A percentile compares a stretch with the other conserved stretches of the same genome.
Conservation (phyloP, 2,797 vertebrate species). For the Pangasius djambal region DNA sequence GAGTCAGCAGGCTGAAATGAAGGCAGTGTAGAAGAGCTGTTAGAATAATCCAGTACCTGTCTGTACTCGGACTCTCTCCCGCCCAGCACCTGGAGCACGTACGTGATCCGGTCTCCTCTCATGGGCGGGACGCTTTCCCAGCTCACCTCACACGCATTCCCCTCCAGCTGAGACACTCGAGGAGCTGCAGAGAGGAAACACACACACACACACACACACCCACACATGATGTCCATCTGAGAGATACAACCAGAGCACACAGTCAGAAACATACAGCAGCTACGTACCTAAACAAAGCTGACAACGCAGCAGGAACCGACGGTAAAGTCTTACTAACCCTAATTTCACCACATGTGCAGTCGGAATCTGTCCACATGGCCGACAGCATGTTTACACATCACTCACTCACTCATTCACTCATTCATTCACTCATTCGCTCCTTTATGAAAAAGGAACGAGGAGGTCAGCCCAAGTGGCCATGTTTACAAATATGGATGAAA, state of each 20-base stretch:
- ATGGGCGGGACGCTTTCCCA: constrained; percentile 93
- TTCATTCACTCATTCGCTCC: neutral
- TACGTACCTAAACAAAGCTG: neutral
- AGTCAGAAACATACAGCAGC: neutral
- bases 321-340: neutral
- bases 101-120: constrained; percentile 93
- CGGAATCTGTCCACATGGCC: neutral
- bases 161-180: constrained; percentile 90
- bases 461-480: too few species aligned
- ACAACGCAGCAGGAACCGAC: neutral
- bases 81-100: constrained; percentile 91
- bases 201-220: constrained; percentile 11
- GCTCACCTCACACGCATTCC: constrained; percentile 91
- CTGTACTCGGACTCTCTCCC: constrained; percentile 96
- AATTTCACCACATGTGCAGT: neutral
- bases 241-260: neutral
- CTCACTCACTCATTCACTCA: neutral
- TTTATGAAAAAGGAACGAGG: neutral
- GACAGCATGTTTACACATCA: neutral
- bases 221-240: neutral
- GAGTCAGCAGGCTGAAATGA: neutral
- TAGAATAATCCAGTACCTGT: constrained; percentile 76
- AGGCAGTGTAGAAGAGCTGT: neutral
- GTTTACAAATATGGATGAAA: neutral
- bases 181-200: constrained; percentile 77